Conservation (phyloP, 2,888 invertebrate genomes). For the Geotrupes spiniger region DNA sequence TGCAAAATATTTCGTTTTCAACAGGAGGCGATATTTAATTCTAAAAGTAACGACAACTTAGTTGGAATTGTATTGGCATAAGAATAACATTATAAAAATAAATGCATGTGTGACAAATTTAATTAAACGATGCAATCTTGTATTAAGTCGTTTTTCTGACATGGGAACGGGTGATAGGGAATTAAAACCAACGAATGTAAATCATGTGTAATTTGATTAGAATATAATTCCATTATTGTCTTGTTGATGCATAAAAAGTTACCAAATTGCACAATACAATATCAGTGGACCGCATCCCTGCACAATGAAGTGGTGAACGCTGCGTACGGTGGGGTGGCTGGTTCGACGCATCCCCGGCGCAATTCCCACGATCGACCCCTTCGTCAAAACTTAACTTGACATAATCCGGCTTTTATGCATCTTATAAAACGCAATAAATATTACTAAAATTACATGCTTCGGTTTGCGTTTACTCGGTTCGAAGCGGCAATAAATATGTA, state of each 20-base stretch:
- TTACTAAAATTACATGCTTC: not conserved
- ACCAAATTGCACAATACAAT: constrained; percentile 30
- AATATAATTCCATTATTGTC: constrained; percentile 34
- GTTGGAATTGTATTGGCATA: no score
- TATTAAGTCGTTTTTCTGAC: constrained; percentile 13
- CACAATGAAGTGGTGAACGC: constrained; percentile 37
- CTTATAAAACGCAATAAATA: constrained; percentile 3
- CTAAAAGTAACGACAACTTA: no score
- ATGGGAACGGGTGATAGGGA: constrained; percentile 2
- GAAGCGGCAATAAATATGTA: no score
- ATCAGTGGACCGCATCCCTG: constrained; percentile 28
- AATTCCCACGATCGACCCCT: constrained; percentile 30
- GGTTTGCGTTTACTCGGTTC: no score
- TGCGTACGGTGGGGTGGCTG: constrained; percentile 31
- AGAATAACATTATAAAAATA: no score
- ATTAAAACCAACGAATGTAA: constrained; percentile 3
- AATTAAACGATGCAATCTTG: no score
- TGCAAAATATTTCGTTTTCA: no score
- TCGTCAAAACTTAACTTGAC: constrained; percentile 17
- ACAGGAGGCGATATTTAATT: no score
- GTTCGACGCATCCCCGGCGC: constrained; percentile 22
- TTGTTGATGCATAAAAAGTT: constrained; percentile 28
- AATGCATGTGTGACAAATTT: no score
- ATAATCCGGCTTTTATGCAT: constrained; percentile 15
- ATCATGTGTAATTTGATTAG: constrained; percentile 33